Base-by-base conservation (phyloP, 2,797 vertebrate genomes). In the Amblyraja radiata region DNA sequence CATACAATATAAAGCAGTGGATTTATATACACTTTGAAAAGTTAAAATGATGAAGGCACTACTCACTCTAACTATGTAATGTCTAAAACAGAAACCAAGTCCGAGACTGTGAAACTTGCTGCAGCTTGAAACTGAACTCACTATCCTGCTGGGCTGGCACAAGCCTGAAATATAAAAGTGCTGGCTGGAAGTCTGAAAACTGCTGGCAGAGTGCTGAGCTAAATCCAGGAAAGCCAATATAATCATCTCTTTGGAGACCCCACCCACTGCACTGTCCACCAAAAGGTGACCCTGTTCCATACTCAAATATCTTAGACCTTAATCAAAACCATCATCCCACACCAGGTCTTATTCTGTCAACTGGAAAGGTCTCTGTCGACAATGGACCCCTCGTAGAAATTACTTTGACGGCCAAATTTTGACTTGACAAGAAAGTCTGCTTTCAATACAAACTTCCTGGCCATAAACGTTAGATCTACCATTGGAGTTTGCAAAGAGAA, bases 71-170 rank as follows among this genome's bases (percentile, higher is more conserved):
- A 32, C 16, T 63, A 63, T 63, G 54, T 32, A 63, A n/a, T 86
- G 5, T 65, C 58, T 65, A 63, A 86, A 86, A 88, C 58, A 63
- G 83, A 86, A 84, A 11, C 83, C 83, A 61, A 14, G 65, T n/a
- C 13, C 18, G 63, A 16, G 2, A 9, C n/a, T 65, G n/a, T 88
- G 18, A 65, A 32, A 13, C 13, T 76, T 76, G 74, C 74, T 76
- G 1, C 7, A n/a, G 25, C 9, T 88, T 88, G 84, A 88, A 88
- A 86, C 25, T n/a, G 54, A n/a, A 58, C 54, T 63, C 58, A n/a
- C 61, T 65, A 65, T 88, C 84, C 84, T 88, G 61, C 61, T 88
- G 83, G 28, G 84, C 61, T 65, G 61, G 61, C 84, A 88, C 61
- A 65, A 88, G n/a, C 25, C 65, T 88, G 61, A 65, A 88, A 88